Evolutionary conservation across 2,113 vertebrate species (phyloP), one percentile per base, ranked within the genome.

Genomic region (Amphilophus citrinellus): DNA sequence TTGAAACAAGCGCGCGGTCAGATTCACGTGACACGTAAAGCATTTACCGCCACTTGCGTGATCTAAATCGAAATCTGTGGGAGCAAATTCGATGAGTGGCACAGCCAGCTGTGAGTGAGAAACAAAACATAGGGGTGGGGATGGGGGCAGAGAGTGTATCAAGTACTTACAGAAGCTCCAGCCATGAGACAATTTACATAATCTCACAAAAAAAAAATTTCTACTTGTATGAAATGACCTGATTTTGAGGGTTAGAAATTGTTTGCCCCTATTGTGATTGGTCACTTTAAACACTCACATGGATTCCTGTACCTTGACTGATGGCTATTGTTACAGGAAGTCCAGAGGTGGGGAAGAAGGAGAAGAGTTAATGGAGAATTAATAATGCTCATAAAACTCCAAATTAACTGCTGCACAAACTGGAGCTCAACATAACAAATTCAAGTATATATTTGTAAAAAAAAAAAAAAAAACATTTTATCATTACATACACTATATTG

Each of bases 1-100:
- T 42, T 42, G 37, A 58, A 79, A 86, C 44, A 77, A 18, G 37
- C 73, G 35, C 56, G 56, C 30, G 15, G 71, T 75, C 27, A 75
- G 10, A 50, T 39, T 80, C 47, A n/a, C 1, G 10, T 56, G 68
- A 56, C 68, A 56, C 20, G 2, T 53, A 56, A 35, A 47, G 20
- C 44, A 53, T 53, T 53, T 56, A 73, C 27, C 0, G 1, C 27
- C 66, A 53, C 66, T 73, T 53, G 0, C 17, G 20, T 73, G 18
- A 56, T 73, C 47, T n/a, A 73, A 73, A 71, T 71, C 44, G 30
- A 71, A 30, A 53, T 32, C 47, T 56, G 27, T 35, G 68, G 47
- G 68, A 2, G 5, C 68, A 73, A 35, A 73, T n/a, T 56, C 68
- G 56, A 7, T 6, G 68, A 73, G 27, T 30, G 20, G 68, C 10